Evolutionary conservation across 2,888 invertebrate species (phyloP), one percentile per base, ranked within the genome.

Genomic region (Campoplex capitator): DNA sequence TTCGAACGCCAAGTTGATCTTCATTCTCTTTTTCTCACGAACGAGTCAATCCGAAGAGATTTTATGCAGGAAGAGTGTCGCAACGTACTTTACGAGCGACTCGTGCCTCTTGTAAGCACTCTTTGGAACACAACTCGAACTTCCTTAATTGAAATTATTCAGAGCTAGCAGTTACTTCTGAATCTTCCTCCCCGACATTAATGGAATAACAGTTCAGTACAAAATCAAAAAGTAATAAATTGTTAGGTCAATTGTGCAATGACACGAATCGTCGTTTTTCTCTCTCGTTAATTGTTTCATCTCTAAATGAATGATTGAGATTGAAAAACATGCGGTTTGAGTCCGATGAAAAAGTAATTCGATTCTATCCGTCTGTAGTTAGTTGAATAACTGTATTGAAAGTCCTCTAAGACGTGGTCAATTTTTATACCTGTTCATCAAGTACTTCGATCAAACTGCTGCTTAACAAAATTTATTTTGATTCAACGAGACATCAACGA

Each of bases 1-100:
- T 83, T 80, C 83, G 70, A 78, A 78, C 75, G 78, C 32, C 78
- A 67, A 67, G 42, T 65, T 79, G 73, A 70, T 78, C 68, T 71
- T 71, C 58, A 74, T 75, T 70, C 76, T 65, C 75, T 75, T 79
- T 54, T 71, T 77, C 35, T 54, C 54, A 67, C 42, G 56, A 83
- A 82, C 88, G 85, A 89, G 88, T 89, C 87, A 89, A 89, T 89
- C 85, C 88, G 70, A 76, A 23, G 67, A 38, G 8, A 68, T 32
- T 42, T 35, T 51, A 28, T 32, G n/a, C 71, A 74, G 81, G 67
- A 75, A 48, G 68, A 71, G 84, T 88, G 88, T 88, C 85, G 88
- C 88, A 85, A 23, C 6, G 88, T 88, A 88, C 85, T 88, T 87
- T 84, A 86, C 85, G 79, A 83, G 81, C 80, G 70, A 77, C 54